Percentiles rank a stretch among this genome's conserved stretches.
These are phyloP conservation scores for Dermolepida albohirtum DNA, from an alignment of 2,888 invertebrate species.

Conservation along the genomic window DNA sequence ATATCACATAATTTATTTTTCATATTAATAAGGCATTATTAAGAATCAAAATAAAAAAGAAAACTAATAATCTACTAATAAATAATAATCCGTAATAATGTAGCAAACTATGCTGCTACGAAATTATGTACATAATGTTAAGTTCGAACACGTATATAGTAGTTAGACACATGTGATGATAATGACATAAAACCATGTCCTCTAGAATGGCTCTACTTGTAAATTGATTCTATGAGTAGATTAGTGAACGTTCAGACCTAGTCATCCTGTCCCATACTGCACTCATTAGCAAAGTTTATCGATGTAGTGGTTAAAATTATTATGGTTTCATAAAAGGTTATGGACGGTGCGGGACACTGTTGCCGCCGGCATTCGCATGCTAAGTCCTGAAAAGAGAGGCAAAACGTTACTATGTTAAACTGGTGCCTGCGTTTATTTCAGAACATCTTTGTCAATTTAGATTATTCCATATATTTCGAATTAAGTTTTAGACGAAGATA, in stretches of 20 bases:
- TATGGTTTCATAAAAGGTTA: slow-evolving; percentile 50
- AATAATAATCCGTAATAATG: too few relatives aligned
- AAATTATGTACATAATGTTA: too few relatives aligned
- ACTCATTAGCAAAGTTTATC: slow-evolving; percentile 49
- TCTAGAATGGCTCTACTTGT: slow-evolving; percentile 19
- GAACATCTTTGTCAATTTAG: too few relatives aligned
- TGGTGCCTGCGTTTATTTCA: not conserved
- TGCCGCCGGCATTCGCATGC: slow-evolving; percentile 44
- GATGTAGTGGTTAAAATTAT: slow-evolving; percentile 49
- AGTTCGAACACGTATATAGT: not conserved
- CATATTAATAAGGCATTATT: too few relatives aligned
- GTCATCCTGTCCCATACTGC: slow-evolving; percentile 39
- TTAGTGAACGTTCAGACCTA: slow-evolving; percentile 15
- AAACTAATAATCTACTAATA: too few relatives aligned
- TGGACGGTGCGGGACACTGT: slow-evolving; percentile 36
- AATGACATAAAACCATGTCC: slow-evolving; percentile 20
- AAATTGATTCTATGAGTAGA: slow-evolving; percentile 38
- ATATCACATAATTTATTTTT: too few relatives aligned
- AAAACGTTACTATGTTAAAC: slow-evolving; percentile 17
- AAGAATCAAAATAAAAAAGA: too few relatives aligned
- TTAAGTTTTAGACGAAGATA: too few relatives aligned
- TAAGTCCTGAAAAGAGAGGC: slow-evolving; percentile 46
- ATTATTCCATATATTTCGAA: too few relatives aligned
- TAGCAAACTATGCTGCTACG: too few relatives aligned
- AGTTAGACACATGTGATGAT: slow-evolving; percentile 22